Evolutionary conservation across 1,140 invertebrate species (phyloP).

Genomic region (Musca vetustissima): DNA sequence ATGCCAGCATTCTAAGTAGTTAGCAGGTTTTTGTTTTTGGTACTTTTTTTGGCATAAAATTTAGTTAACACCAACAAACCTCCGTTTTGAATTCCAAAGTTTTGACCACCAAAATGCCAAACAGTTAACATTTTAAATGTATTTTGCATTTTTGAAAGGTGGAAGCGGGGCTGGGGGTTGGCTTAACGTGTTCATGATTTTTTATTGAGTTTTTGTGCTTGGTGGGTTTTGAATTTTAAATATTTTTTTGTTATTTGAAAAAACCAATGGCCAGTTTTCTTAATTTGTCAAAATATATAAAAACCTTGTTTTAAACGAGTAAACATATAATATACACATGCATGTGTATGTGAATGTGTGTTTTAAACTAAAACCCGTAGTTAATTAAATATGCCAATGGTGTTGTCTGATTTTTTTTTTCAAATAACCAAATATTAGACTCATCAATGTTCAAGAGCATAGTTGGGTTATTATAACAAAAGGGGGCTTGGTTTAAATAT

Average conservation of each 20-base stretch:
- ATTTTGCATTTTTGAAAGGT: no score
- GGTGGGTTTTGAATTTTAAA: background rate
- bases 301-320: constrained; percentile 1
- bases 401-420: no score
- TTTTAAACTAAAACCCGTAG: no score
- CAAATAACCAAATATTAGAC: no score
- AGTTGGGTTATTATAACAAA: background rate
- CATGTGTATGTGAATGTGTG: no score
- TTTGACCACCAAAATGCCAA: background rate
- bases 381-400: no score
- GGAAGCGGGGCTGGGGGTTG: no score
- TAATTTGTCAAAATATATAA: background rate
- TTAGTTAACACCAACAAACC: background rate
- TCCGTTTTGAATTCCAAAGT: background rate
- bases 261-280: background rate
- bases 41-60: background rate
- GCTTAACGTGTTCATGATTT: no score
- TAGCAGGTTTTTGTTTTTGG: background rate
- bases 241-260: background rate
- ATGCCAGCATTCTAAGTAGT: background rate
- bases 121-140: constrained; percentile 3
- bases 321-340: no score
- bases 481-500: constrained; percentile 2
- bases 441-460: no score
- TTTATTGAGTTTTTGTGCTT: no score